Evolutionary conservation across 2,113 vertebrate species (phyloP).

Genomic region (Saccopteryx leptura): DNA sequence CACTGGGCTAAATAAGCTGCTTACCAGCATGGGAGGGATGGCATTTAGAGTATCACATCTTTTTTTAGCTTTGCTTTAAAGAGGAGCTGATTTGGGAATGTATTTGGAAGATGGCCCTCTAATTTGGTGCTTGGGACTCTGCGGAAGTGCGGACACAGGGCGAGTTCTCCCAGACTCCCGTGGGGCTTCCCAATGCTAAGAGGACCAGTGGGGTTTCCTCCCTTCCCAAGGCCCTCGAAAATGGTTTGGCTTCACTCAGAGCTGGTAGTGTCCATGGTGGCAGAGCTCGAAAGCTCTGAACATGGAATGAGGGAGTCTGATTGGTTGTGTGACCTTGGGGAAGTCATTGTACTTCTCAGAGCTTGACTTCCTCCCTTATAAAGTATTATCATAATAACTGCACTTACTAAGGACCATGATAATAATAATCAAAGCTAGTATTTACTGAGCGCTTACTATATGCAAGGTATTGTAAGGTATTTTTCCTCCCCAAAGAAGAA

Average conservation of each 20-base stretch:
- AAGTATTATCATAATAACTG: background rate
- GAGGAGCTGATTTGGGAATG: slow-evolving; percentile 81
- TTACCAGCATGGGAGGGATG: slow-evolving; percentile 88
- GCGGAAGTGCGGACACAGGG: background rate
- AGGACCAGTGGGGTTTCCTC: background rate
- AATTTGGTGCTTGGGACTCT: slow-evolving; percentile 65
- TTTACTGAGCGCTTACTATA: background rate
- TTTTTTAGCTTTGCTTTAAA: slow-evolving; percentile 86
- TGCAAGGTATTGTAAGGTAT: background rate
- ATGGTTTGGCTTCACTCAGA: background rate
- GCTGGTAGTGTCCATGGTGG: background rate
- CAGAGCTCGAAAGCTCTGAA: background rate
- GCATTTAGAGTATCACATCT: slow-evolving; percentile 87
- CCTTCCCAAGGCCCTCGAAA: background rate
- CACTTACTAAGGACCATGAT: background rate
- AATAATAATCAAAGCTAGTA: background rate
- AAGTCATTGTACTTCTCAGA: background rate
- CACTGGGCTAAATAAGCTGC: slow-evolving; percentile 89
- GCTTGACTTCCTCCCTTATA: background rate
- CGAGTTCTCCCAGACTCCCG: background rate
- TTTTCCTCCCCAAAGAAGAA: too few relatives aligned
- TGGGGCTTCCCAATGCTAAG: background rate
- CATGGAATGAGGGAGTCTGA: background rate
- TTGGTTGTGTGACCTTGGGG: background rate
- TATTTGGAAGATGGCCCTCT: slow-evolving; percentile 76